Base-by-base conservation (phyloP, 2,113 vertebrate genomes). In the Motacilla tschutschensis region DNA sequence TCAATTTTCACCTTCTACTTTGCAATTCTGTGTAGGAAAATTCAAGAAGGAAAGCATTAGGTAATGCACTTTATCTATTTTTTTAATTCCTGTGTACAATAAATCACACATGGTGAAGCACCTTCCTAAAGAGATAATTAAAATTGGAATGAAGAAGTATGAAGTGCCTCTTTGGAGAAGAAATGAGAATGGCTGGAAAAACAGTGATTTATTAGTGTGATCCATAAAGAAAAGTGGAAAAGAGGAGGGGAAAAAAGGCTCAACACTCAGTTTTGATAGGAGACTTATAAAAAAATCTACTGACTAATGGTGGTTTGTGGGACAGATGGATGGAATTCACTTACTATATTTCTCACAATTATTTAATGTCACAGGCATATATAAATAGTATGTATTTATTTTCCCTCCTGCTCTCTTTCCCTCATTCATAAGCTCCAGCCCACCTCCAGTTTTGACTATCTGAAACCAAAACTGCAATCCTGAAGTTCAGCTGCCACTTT, bases 271-370 rank as follows among this genome's bases (percentile, higher is more conserved):
- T 73, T 82, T 24, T 86, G 47, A 53, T 47, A 40, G 1, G 3
- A 79, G 40, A 33, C 7, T 43, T 84, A 22, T 2, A 51, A 79
- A 70, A 81, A 86, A 88, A 69, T 65, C 36, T 79, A 47, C 58
- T 80, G 75, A 83, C 33, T 91, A 73, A 58, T 55, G 26, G 17
- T 69, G 24, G 18, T 41, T 93, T 87, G 53, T 73, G 55, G 71
- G 71, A 86, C 93, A 95, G 86, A 87, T 89, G 91, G 89, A 78
- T 90, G 26, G 44, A 82, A 92, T 63, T 84, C 13, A 47, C 44
- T 91, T 62, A 69, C 77, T 82, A 4, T 58, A 82, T 79, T 79
- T 88, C 77, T 77, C 50, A 13, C 47, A 74, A 79, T 83, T 94
- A 87, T 83, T 93, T 92, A 93, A 92, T 85, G 65, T 78, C 85